These are phyloP conservation scores for Chiloscyllium punctatum DNA, from an alignment of 2,797 vertebrate species.

Conservation along the genomic window DNA sequence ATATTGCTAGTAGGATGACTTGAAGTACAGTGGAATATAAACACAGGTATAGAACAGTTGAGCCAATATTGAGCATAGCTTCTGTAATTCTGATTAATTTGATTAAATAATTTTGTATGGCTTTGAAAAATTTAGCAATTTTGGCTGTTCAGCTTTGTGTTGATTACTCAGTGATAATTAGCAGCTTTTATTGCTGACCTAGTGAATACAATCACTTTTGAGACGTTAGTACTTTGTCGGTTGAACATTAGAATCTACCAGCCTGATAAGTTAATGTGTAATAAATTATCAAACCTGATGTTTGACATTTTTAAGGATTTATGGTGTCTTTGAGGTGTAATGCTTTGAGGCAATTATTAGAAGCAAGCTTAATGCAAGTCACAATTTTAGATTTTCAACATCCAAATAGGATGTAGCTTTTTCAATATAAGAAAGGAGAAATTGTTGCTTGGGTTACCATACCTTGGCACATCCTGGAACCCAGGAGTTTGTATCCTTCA, in stretches of 20 bases:
- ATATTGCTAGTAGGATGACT: neutral
- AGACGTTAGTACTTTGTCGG: neutral
- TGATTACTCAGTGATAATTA: neutral
- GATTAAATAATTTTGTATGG: neutral
- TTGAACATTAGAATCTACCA: neutral
- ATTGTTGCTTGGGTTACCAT: conserved; percentile 43
- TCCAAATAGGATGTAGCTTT: neutral
- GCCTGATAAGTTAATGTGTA: neutral
- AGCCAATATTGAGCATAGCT: neutral
- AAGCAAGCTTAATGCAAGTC: neutral
- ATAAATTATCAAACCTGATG: neutral
- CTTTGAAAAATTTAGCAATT: neutral
- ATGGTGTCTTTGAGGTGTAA: too few species aligned
- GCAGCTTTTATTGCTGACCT: neutral
- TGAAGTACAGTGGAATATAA: neutral
- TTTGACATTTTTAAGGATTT: neutral
- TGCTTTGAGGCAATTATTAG: neutral
- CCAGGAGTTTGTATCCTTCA: conserved; percentile 88
- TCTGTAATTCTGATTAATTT: neutral
- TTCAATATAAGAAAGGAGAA: conserved; percentile 40
- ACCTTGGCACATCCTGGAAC: conserved; percentile 90
- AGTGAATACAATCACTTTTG: neutral
- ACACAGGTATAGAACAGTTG: neutral
- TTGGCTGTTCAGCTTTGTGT: neutral
- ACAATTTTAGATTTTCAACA: neutral